Conservation (phyloP, 1,140 invertebrate genomes). For the Papilio dardanus region DNA sequence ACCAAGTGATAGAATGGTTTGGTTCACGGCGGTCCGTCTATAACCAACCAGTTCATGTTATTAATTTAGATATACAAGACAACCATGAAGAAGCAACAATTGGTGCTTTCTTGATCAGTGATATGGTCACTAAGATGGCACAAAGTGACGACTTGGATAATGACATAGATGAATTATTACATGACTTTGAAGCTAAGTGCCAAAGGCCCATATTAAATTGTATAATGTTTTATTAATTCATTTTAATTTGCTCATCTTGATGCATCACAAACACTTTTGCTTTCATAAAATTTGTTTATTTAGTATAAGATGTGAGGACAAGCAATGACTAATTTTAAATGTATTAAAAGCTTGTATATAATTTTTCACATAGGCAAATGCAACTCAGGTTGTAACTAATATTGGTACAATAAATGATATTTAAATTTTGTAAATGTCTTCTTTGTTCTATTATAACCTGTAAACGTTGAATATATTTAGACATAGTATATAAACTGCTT, state of each 20-base stretch:
- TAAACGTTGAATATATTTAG: background rate
- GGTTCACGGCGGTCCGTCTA: conserved; percentile 87
- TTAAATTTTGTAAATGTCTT: conserved; percentile 6
- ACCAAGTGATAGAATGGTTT: conserved; percentile 93
- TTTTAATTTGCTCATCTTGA: conserved; percentile 25
- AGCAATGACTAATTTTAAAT: conserved; percentile 7
- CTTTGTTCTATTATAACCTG: background rate
- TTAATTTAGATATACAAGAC: conserved; percentile 99
- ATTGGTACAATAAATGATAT: conserved; percentile 18
- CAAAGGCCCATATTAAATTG: conserved; percentile 95
- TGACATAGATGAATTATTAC: conserved; percentile 98
- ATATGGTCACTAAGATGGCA: conserved; percentile 95
- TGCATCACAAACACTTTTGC: conserved; percentile 12
- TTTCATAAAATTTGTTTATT: conserved; percentile 23
- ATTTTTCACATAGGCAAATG: conserved; percentile 7
- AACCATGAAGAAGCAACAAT: conserved; percentile 99
- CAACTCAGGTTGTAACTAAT: background rate
- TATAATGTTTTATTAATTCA: conserved; percentile 91
- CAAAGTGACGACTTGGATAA: conserved; percentile 97
- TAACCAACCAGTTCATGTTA: conserved; percentile 95
- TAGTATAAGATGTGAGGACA: conserved; percentile 11
- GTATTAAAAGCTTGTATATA: conserved; percentile 20
- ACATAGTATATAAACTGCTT: no score
- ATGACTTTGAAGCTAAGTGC: conserved; percentile 96
- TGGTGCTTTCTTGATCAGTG: conserved; percentile 98